Base-by-base conservation (phyloP, 2,797 vertebrate genomes). In the Falco novaeseelandiae region DNA sequence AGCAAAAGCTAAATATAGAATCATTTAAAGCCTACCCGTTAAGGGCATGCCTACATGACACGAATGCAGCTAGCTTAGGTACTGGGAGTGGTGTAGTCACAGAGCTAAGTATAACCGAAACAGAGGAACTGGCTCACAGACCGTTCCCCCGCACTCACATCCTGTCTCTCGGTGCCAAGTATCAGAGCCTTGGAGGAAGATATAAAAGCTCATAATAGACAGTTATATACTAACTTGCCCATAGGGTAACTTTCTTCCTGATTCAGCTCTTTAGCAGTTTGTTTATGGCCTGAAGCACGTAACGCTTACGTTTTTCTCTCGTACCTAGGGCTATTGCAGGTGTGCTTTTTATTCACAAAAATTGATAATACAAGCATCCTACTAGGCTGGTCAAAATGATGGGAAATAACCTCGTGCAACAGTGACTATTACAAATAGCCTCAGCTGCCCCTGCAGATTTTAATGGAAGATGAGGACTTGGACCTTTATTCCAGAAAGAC, bases 1-100 rank as follows among this genome's bases (percentile, higher is more conserved):
- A 83, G 83, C 88, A 94, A 85, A 90, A 93, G 83, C 94, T 97
- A 96, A 96, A 94, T 90, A 92, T 94, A 97, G 95, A 71, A 59
- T 51, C 23, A 59, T 94, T 90, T 95, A 93, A 87, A 93, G 90
- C 90, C 91, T 96, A 59, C 87, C 93, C 95, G 91, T 94, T 92
- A 96, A 96, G 81, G 90, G 44, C 92, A 93, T 94, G 96, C 81
- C 95, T 91, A 65, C 89, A 95, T 84, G 83, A 89, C 89, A 93
- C 5, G 52, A 90, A 84, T 76, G 72, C 86, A 82, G 76, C 81
- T 27, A 59, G 92, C 90, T 62, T 69, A 84, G 86, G 92, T 94
- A 58, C 86, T 11, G 14, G 73, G 86, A 94, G 86, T 22, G 5
- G 83, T 82, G 83, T 26, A 94, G 92, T 94, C 89, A 89, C 40